Percentiles rank a stretch among this genome's conserved stretches.
Conservation (phyloP, 2,888 invertebrate genomes). For the Nineta flava region DNA sequence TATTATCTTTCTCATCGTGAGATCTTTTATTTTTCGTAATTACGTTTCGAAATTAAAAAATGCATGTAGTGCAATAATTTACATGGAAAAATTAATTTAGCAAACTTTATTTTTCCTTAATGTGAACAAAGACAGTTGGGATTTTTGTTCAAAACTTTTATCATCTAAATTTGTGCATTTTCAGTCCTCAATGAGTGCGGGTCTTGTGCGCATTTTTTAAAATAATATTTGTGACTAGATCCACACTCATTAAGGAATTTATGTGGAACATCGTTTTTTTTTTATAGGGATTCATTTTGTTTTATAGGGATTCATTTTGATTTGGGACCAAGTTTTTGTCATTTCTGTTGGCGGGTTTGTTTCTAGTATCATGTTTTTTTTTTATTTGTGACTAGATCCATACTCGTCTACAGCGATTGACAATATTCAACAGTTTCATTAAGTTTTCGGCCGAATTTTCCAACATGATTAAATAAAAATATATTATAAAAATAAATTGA, state of each 20-base stretch:
- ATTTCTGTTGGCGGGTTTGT: constrained; percentile 65
- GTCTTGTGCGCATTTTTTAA: constrained; percentile 48
- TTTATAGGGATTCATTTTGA: neutral
- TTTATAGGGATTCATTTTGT: constrained; percentile 1
- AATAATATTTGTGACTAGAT: constrained; percentile 61
- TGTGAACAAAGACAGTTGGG: too few species aligned
- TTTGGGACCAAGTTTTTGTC: constrained; percentile 27
- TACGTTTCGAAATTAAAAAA: too few species aligned
- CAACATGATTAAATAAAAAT: neutral
- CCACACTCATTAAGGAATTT: constrained; percentile 68
- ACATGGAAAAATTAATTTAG: too few species aligned
- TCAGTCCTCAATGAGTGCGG: constrained; percentile 49
- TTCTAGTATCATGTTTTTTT: constrained; percentile 49
- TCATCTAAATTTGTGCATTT: constrained; percentile 1
- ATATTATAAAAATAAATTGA: too few species aligned
- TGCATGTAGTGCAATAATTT: too few species aligned
- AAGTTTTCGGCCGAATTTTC: neutral
- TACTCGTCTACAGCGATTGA: constrained; percentile 63
- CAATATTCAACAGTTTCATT: neutral
- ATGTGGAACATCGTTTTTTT: constrained; percentile 11
- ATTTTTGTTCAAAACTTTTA: too few species aligned
- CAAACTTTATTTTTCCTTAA: too few species aligned
- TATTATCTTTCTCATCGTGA: neutral
- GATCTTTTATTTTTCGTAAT: too few species aligned
- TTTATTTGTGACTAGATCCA: constrained; percentile 68